Percentiles rank a stretch among this genome's conserved stretches.
These are phyloP conservation scores for Melanotaenia maccullochi DNA, from an alignment of 2,797 vertebrate genomes.

Conservation along the genomic window DNA sequence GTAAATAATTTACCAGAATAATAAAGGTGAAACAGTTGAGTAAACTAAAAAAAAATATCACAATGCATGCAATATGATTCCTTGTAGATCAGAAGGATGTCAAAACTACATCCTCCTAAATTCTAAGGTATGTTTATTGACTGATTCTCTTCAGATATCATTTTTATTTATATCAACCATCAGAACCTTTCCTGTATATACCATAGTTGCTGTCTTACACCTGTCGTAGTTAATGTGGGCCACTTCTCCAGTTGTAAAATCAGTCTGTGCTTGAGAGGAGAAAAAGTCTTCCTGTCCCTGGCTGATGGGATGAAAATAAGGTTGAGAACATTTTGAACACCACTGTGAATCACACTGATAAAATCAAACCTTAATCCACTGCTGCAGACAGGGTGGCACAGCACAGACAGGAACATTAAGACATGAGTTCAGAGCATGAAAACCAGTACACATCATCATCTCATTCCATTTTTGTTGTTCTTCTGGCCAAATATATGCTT, in stretches of 20 bases:
- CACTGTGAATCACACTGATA: conserved; percentile 56
- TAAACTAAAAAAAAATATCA: not conserved
- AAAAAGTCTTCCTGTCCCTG: not conserved
- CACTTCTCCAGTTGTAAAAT: conserved; percentile 14
- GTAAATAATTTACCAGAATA: not conserved
- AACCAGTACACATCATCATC: conserved; percentile 12
- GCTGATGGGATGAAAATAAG: conserved; percentile 26
- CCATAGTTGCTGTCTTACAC: not conserved
- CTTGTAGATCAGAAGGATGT: conserved; percentile 54
- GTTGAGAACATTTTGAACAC: conserved; percentile 37
- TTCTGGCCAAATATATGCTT: conserved; percentile 14
- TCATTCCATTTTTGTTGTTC: conserved; percentile 18
- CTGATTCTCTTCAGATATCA: not conserved
- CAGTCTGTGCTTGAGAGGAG: not conserved
- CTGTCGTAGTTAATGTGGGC: not conserved
- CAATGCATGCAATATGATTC: conserved; percentile 1
- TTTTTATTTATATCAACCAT: not conserved
- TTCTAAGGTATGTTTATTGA: conserved; percentile 49
- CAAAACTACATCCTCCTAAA: conserved; percentile 22
- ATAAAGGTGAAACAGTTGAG: not conserved
- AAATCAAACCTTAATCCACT: conserved; percentile 55
- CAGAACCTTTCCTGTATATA: not conserved
- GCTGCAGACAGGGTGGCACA: conserved; percentile 38
- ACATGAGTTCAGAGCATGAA: conserved; percentile 55
- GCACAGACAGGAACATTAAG: conserved; percentile 27